Evolutionary conservation across 2,113 vertebrate genomes (phyloP).

Genomic region (Lepus timidus): DNA sequence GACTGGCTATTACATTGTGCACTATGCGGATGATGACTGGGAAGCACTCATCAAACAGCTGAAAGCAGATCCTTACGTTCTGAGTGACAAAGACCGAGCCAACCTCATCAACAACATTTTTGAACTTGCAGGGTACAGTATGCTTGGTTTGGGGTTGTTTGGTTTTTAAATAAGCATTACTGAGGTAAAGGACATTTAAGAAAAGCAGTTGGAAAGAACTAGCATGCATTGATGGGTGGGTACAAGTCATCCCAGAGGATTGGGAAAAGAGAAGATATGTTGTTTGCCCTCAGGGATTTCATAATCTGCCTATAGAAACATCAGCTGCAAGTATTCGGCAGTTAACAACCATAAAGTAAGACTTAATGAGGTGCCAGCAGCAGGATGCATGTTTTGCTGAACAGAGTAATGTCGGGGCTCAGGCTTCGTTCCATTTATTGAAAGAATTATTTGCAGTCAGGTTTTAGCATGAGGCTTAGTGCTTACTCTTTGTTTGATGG

Average conservation of each 20-base stretch:
- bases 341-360: conserved; percentile 32
- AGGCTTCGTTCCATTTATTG: not conserved
- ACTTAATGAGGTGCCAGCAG: conserved; percentile 10
- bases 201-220: conserved; percentile 40
- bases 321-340: not conserved
- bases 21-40: conserved; percentile 93
- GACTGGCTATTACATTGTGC: conserved; percentile 95
- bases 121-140: conserved; percentile 92
- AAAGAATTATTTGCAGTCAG: not conserved
- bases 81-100: conserved; percentile 93
- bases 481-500: not conserved
- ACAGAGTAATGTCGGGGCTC: conserved; percentile 14
- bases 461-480: not conserved
- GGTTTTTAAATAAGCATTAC: not conserved
- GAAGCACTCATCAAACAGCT: conserved; percentile 87
- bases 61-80: conserved; percentile 85
- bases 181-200: conserved; percentile 19
- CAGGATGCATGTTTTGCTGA: not conserved
- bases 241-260: not conserved
- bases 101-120: conserved; percentile 96
- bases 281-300: not conserved
- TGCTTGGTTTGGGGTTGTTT: conserved; percentile 3
- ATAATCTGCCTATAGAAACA: not conserved
- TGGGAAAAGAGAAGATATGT: not conserved
- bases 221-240: not conserved